Percentiles rank a stretch among this genome's conserved stretches.
These are phyloP conservation scores for Lacanobia wlatinum DNA, from an alignment of 2,888 invertebrate species.

Conservation along the genomic window DNA sequence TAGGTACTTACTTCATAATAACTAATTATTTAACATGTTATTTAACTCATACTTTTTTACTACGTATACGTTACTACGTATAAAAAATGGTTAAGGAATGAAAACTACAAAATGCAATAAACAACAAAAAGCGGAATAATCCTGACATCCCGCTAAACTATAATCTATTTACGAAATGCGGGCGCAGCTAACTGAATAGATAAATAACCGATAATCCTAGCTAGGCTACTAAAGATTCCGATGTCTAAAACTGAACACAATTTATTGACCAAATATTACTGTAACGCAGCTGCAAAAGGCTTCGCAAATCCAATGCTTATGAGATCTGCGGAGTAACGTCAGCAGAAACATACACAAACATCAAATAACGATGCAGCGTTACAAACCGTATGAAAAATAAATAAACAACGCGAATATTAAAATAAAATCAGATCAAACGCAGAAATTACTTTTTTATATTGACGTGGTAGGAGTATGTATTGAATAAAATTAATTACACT, in stretches of 20 bases:
- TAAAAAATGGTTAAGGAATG: neutral
- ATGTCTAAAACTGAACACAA: conserved; percentile 27
- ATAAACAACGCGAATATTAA: conserved; percentile 27
- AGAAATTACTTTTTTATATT: conserved; percentile 10
- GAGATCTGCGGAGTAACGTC: conserved; percentile 40
- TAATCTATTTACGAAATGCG: conserved; percentile 24
- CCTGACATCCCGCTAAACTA: neutral
- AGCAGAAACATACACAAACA: conserved; percentile 31
- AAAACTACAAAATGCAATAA: neutral
- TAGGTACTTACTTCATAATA: neutral
- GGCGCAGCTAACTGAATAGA: neutral
- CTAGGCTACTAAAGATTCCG: conserved; percentile 21
- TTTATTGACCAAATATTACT: conserved; percentile 45
- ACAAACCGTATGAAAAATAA: conserved; percentile 16
- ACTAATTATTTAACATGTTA: too few relatives aligned
- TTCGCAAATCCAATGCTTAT: conserved; percentile 32
- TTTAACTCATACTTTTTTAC: too few relatives aligned
- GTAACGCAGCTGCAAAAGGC: conserved; percentile 18
- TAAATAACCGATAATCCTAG: conserved; percentile 32
- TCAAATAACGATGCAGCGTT: conserved; percentile 10
- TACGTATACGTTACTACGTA: neutral
- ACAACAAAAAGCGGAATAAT: neutral
- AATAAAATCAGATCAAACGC: conserved; percentile 23
- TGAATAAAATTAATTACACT: conserved; percentile 47
- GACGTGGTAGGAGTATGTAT: conserved; percentile 15